phyloP scores from a whole-genome alignment of 2,888 invertebrate species.

The Cynaeus angustus region DNA sequence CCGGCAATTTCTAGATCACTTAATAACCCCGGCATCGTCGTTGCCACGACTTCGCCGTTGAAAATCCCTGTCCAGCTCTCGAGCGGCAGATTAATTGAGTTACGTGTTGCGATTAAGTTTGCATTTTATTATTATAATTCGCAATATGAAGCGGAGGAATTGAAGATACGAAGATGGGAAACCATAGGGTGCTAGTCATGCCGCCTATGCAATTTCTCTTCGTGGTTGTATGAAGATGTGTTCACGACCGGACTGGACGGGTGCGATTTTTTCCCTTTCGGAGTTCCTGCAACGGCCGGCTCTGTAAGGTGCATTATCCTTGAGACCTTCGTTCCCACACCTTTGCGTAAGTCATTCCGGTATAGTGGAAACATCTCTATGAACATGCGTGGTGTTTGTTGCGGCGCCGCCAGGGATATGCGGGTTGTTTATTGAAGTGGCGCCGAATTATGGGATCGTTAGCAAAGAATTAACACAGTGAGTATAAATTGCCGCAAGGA shows the following conservation, averaged over 20 bases:
- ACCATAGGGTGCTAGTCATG: conserved; percentile 50
- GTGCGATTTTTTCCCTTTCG: conserved; percentile 37
- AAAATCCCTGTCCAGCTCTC: conserved; percentile 20
- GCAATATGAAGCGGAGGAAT: conserved; percentile 42
- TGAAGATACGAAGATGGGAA: conserved; percentile 46
- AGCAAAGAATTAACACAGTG: not conserved
- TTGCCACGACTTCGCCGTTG: conserved; percentile 6
- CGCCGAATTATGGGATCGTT: conserved; percentile 2
- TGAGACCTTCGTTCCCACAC: conserved; percentile 51
- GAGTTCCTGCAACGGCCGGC: conserved; percentile 20
- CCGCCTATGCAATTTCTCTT: conserved; percentile 44
- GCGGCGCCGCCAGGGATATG: not conserved
- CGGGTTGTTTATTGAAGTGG: not conserved
- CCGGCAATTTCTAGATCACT: conserved; percentile 8
- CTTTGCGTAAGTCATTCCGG: conserved; percentile 43
- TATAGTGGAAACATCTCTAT: conserved; percentile 45
- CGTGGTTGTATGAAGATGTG: conserved; percentile 39
- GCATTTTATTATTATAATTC: conserved; percentile 52
- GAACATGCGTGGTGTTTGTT: conserved; percentile 38
- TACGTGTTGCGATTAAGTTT: conserved; percentile 52
- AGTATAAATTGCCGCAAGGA: not conserved
- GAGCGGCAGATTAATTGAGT: conserved; percentile 49
- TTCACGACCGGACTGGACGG: conserved; percentile 43
- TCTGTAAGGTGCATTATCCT: conserved; percentile 51
- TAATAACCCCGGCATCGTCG: not conserved